Evolutionary conservation across 2,797 vertebrate species (phyloP).

Genomic region (Trematomus bernacchii): DNA sequence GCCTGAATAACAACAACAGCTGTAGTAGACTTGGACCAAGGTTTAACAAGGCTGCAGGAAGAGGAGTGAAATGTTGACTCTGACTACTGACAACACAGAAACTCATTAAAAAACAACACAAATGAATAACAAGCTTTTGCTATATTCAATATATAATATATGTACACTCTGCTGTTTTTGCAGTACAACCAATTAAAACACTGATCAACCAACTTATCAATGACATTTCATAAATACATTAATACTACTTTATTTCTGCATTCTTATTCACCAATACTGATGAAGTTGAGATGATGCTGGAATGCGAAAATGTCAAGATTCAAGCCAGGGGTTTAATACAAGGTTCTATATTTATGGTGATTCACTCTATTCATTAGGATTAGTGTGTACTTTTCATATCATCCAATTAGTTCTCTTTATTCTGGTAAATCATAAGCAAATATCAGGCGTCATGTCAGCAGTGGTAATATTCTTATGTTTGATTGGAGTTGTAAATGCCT

Average conservation of each 20-base stretch:
- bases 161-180: background rate
- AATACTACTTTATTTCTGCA: background rate
- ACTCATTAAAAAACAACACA: background rate
- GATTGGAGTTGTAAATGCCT: slow-evolving; percentile 14
- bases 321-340: background rate
- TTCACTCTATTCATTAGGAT: slow-evolving; percentile 11
- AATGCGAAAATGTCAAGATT: background rate
- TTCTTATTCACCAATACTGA: slow-evolving; percentile 20
- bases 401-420: slow-evolving; percentile 26
- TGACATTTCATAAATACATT: background rate
- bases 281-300: background rate
- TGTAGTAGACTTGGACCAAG: background rate
- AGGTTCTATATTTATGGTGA: background rate
- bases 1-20: slow-evolving; percentile 8
- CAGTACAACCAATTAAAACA: background rate
- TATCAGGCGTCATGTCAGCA: slow-evolving; percentile 13
- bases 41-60: slow-evolving; percentile 9
- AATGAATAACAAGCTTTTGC: background rate
- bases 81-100: background rate
- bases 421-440: slow-evolving; percentile 14
- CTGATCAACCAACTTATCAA: background rate
- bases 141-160: background rate
- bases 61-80: background rate
- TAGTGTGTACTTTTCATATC: slow-evolving; percentile 23
- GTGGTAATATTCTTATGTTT: slow-evolving; percentile 2